Percentiles rank a stretch among this genome's conserved stretches.
These are phyloP conservation scores for Linepithema humile DNA, from an alignment of 1,140 invertebrate species.

Conservation along the genomic window DNA sequence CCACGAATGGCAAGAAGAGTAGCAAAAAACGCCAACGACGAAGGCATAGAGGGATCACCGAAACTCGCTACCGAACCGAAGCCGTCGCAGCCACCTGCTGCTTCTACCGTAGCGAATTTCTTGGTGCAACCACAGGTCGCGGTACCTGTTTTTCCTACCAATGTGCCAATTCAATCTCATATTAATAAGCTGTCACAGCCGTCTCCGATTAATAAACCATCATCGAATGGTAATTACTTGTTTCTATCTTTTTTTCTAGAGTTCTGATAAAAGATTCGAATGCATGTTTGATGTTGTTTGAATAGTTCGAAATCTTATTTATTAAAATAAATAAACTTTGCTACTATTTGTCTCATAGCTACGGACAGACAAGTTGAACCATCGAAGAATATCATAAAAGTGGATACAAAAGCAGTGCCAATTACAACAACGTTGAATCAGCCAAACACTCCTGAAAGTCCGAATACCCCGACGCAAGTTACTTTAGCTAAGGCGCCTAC, in stretches of 20 bases:
- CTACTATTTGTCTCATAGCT: neutral
- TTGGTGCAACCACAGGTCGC: slow-evolving; percentile 88
- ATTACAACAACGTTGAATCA: slow-evolving; percentile 40
- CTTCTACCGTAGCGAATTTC: slow-evolving; percentile 73
- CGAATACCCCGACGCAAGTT: slow-evolving; percentile 81
- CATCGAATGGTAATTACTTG: slow-evolving; percentile 68
- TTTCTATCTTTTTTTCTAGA: neutral
- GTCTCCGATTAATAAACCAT: slow-evolving; percentile 72
- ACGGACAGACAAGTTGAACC: slow-evolving; percentile 62
- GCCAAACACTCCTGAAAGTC: slow-evolving; percentile 68
- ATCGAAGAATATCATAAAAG: slow-evolving; percentile 63
- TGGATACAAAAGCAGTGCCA: slow-evolving; percentile 72
- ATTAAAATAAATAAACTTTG: neutral
- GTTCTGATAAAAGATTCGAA: neutral
- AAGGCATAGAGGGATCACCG: slow-evolving; percentile 82
- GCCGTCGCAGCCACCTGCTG: slow-evolving; percentile 78
- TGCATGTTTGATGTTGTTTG: too few relatives aligned
- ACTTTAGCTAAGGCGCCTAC: slow-evolving; percentile 85
- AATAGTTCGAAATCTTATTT: neutral
- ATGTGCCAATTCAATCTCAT: slow-evolving; percentile 83
- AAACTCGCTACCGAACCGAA: slow-evolving; percentile 80
- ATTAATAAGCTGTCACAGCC: slow-evolving; percentile 73
- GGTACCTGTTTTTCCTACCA: slow-evolving; percentile 88
- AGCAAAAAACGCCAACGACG: slow-evolving; percentile 87
- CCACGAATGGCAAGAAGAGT: slow-evolving; percentile 94